Evolutionary conservation across 2,113 vertebrate species (phyloP).

Genomic region (Pterocles orientalis): DNA sequence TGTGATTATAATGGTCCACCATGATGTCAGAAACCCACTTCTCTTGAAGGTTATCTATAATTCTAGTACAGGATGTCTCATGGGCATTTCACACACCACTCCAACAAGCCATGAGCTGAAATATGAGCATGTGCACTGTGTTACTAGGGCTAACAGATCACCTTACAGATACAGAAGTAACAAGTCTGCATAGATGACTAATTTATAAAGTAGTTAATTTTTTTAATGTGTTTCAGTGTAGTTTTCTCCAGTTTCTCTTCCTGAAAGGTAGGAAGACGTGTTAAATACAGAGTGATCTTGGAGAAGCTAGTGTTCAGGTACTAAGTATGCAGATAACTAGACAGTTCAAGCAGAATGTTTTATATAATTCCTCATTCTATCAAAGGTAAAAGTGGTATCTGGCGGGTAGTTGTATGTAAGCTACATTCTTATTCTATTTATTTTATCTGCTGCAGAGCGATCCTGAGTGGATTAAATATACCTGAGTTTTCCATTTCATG

Average conservation of each 20-base stretch:
- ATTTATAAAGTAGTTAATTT: not conserved
- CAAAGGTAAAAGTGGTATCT: not conserved
- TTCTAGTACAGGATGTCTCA: not conserved
- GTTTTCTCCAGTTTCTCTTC: not conserved
- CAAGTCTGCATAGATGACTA: not conserved
- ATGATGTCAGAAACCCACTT: not conserved
- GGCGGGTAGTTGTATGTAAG: not conserved
- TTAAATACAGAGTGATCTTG: not conserved
- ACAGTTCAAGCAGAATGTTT: not conserved
- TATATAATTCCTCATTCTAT: not conserved
- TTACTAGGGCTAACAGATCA: not conserved
- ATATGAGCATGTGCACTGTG: not conserved
- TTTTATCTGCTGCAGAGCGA: not conserved
- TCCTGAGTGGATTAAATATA: not conserved
- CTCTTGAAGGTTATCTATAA: not conserved
- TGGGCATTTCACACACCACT: not conserved
- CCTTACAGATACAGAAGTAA: not conserved
- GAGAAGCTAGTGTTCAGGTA: not conserved
- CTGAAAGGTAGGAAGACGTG: not conserved
- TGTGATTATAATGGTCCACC: not conserved
- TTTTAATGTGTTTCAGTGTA: not conserved
- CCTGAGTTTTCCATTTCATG: not conserved
- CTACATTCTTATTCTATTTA: not conserved
- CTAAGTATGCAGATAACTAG: not conserved
- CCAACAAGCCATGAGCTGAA: not conserved